Base-by-base conservation (phyloP, 2,888 invertebrate species). In the Drosophila nigritarsus region DNA sequence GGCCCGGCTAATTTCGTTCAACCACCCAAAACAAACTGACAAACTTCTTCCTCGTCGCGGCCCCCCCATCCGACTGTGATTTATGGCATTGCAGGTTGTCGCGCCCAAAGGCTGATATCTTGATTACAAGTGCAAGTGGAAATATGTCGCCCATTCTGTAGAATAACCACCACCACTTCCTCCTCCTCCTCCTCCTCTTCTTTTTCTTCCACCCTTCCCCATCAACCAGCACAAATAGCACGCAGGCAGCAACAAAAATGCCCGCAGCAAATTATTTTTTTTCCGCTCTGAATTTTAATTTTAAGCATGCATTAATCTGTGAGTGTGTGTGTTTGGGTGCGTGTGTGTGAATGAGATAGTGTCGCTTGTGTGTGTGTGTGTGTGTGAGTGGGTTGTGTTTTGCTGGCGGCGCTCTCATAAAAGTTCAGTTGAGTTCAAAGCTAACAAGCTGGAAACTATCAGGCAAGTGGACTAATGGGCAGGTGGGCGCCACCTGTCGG, bases 401-500 rank as follows among this genome's bases (percentile, higher is more conserved):
- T 48, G 59, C 68, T 65, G 38, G 66, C 54, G 71, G 78, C 67
- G 59, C 80, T 87, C 84, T 87, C 70, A 65, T 79, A 72, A 83
- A 81, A 86, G 84, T 85, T 85, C 89, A 88, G 81, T 75, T 86
- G 81, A 86, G 84, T 84, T 84, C 88, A 88, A 87, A 84, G 86
- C 86, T 78, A 84, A 84, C 88, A 84, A 84, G 78, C 73, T 84
- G 88, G 88, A 87, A 84, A 88, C 89, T 88, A 86, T 83, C 67
- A 75, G 85, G 80, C 72, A 13, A 68, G 53, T 60, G 67, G 51
- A 53, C 70, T 74, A 70, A 72, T 75, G 62, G 60, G 58, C 71
- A 78, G 76, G 60, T 68, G 76, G 71, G 80, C 76, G 71, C 82
- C 82, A 86, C 73, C 87, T 87, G 84, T 71, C 84, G 73, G 66